These are phyloP conservation scores for Petroica traversi DNA, from an alignment of 2,113 vertebrate species.

Conservation along the genomic window DNA sequence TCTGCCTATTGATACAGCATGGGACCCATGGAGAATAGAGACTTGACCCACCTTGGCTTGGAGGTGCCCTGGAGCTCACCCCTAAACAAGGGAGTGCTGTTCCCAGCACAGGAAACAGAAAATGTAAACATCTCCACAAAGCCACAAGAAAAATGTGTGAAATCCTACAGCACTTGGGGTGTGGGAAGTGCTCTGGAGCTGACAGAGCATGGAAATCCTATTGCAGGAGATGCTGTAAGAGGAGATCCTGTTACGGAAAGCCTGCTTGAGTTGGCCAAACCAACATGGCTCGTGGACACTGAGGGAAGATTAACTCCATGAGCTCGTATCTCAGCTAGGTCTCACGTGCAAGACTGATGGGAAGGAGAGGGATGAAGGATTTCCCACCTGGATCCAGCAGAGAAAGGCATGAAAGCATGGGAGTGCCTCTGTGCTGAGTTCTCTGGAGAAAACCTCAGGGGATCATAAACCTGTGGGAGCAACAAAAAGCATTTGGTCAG, in stretches of 20 bases:
- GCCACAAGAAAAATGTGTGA: not conserved
- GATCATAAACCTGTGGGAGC: constrained; percentile 82
- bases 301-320: not conserved
- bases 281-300: not conserved
- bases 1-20: not conserved
- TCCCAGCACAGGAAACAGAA: not conserved
- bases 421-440: constrained; percentile 80
- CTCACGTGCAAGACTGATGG: not conserved
- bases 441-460: constrained; percentile 87
- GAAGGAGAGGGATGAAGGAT: not conserved
- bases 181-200: not conserved
- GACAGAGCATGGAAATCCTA: not conserved
- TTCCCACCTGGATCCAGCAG: constrained; percentile 77
- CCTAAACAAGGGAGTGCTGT: not conserved
- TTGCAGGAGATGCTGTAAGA: not conserved
- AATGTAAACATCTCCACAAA: not conserved
- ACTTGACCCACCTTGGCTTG: not conserved
- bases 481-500: not conserved
- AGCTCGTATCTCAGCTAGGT: not conserved
- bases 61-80: not conserved
- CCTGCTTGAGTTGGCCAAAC: not conserved
- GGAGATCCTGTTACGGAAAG: not conserved
- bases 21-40: not conserved
- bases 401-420: constrained; percentile 88
- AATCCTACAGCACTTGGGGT: not conserved